Conservation (phyloP, 37 sponge, comb jelly and placozoan species). For the Aphrocallistes beatrix region DNA sequence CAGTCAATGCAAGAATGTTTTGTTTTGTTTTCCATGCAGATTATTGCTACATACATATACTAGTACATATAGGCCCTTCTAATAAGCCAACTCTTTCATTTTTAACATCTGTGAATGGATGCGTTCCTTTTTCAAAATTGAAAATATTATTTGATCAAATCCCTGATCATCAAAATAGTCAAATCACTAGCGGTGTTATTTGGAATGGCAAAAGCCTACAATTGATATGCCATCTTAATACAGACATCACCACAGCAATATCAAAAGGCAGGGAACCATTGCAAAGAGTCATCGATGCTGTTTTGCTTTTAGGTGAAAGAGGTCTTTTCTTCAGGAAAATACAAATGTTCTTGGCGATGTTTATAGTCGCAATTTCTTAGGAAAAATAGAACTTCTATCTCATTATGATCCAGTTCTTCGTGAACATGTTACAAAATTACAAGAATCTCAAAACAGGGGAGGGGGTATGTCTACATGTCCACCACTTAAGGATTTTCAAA, state of each 20-base stretch:
- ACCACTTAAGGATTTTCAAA: background rate
- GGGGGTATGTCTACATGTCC: constrained; percentile 2
- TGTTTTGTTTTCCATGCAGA: background rate
- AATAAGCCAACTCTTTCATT: too few species aligned
- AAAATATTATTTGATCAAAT: background rate
- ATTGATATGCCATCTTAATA: background rate
- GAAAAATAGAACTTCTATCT: background rate
- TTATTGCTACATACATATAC: background rate
- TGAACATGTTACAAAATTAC: constrained; percentile 12
- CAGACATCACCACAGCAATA: background rate
- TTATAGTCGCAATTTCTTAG: constrained; percentile 7
- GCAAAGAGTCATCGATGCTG: background rate
- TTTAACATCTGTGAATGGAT: background rate
- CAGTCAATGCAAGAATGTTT: background rate
- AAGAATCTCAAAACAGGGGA: background rate
- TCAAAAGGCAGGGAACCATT: background rate
- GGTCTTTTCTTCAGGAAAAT: background rate
- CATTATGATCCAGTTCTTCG: constrained; percentile 14
- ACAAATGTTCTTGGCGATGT: background rate
- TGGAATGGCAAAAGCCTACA: background rate
- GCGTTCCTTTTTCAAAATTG: background rate
- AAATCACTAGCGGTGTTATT: too few species aligned
- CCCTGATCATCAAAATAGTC: background rate
- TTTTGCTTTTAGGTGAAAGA: background rate
- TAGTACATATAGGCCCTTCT: too few species aligned